These are phyloP conservation scores for Oncorhynchus gorbuscha DNA, from an alignment of 2,113 vertebrate species.

Conservation along the genomic window DNA sequence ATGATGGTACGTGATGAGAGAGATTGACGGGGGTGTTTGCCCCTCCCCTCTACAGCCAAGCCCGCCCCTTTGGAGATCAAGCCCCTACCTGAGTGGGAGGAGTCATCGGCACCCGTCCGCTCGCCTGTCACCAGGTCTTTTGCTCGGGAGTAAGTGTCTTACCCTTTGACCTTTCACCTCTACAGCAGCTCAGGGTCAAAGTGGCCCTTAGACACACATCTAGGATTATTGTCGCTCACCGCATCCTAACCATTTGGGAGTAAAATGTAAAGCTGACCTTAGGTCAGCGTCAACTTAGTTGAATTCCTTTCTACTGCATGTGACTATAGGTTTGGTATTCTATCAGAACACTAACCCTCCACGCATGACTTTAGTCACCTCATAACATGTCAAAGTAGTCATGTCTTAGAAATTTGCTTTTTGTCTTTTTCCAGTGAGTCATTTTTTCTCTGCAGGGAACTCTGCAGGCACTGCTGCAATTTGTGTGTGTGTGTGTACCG, in stretches of 20 bases:
- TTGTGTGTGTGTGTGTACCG: slow-evolving; percentile 6
- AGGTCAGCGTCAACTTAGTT: too few species aligned
- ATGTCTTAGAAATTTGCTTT: slow-evolving; percentile 29
- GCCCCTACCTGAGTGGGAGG: slow-evolving; percentile 92
- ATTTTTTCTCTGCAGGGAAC: neutral
- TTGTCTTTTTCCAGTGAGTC: slow-evolving; percentile 37
- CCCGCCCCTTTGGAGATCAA: slow-evolving; percentile 96
- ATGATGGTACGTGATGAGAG: neutral
- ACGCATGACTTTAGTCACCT: slow-evolving; percentile 63
- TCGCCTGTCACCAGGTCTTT: slow-evolving; percentile 98
- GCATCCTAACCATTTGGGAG: too few species aligned
- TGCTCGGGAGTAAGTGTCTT: slow-evolving; percentile 91
- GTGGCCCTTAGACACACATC: too few species aligned
- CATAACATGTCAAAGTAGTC: slow-evolving; percentile 45
- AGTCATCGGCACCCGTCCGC: slow-evolving; percentile 89
- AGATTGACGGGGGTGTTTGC: slow-evolving; percentile 43
- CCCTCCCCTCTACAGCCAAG: slow-evolving; percentile 75
- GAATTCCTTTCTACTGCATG: neutral
- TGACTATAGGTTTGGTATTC: slow-evolving; percentile 17
- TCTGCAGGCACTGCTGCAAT: neutral
- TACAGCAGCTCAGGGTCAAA: too few species aligned
- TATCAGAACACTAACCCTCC: slow-evolving; percentile 61
- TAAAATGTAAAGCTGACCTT: too few species aligned
- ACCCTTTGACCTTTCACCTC: neutral
- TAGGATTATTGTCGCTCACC: too few species aligned